phyloP scores from a whole-genome alignment of 2,113 vertebrate species.

The Columba livia region DNA sequence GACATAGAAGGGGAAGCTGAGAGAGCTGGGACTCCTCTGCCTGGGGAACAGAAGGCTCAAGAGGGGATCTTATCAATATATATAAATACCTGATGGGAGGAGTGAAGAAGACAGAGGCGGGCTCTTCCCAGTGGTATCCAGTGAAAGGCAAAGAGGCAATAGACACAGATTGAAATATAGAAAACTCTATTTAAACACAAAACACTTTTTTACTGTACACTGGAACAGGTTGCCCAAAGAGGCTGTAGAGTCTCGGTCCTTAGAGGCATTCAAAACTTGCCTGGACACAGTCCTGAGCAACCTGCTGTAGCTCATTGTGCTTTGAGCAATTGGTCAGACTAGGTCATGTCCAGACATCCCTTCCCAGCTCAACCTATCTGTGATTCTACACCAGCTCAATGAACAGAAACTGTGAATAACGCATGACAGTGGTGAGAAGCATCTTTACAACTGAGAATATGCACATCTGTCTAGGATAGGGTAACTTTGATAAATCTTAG shows the following conservation, averaged over 20 bases:
- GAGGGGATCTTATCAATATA: neutral
- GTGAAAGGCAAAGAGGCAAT: neutral
- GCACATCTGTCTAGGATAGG: neutral
- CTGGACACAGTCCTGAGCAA: neutral
- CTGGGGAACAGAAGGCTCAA: neutral
- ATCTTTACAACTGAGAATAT: neutral
- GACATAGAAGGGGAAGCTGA: neutral
- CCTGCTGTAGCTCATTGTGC: neutral
- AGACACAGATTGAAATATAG: neutral
- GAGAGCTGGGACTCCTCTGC: neutral
- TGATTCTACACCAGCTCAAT: neutral
- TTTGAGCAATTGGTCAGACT: neutral
- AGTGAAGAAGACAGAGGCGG: neutral
- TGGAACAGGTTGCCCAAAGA: neutral
- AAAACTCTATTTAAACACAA: neutral
- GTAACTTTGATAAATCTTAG: neutral
- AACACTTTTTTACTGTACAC: neutral
- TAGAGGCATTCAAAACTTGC: neutral
- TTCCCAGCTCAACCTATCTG: neutral
- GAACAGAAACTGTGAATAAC: neutral
- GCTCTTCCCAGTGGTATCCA: neutral
- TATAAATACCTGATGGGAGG: slow-evolving; percentile 6
- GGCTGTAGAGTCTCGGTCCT: neutral
- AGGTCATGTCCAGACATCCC: neutral
- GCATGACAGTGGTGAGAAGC: neutral